phyloP scores from a whole-genome alignment of 2,113 vertebrate genomes.

The Bubo blakistoni region DNA sequence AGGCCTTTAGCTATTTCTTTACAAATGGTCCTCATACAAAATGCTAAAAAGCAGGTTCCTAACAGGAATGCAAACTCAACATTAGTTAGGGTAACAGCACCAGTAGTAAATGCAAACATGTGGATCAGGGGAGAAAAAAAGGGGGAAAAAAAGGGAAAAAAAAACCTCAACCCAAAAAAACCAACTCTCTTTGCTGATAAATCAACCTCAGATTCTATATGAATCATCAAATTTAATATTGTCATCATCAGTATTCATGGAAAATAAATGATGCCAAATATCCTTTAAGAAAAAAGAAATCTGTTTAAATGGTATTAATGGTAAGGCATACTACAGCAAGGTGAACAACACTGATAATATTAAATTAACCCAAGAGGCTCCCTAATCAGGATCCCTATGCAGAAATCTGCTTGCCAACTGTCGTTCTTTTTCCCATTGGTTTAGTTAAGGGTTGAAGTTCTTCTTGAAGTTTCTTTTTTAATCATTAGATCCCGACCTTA shows the following conservation, averaged over 20 bases:
- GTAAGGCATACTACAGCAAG: conserved; percentile 75
- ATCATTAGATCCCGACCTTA: conserved; percentile 90
- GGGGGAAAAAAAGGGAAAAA: neutral
- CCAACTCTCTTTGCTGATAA: conserved; percentile 32
- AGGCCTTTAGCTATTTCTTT: neutral
- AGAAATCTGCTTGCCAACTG: conserved; percentile 83
- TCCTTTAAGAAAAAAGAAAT: conserved; percentile 71
- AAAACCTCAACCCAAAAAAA: neutral
- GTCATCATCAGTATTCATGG: conserved; percentile 68
- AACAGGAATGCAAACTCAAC: conserved; percentile 27
- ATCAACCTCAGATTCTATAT: conserved; percentile 60
- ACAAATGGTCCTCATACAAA: conserved; percentile 10
- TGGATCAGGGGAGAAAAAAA: neutral
- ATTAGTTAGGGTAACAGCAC: neutral
- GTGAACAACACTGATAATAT: conserved; percentile 82
- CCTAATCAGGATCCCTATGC: conserved; percentile 76
- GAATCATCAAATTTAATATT: conserved; percentile 71
- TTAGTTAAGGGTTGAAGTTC: conserved; percentile 85
- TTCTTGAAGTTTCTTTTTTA: conserved; percentile 88
- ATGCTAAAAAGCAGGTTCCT: neutral
- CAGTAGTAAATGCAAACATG: conserved; percentile 35
- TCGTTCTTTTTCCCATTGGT: conserved; percentile 83
- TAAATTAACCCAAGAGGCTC: conserved; percentile 83
- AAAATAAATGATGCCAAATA: conserved; percentile 75
- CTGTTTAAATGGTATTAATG: conserved; percentile 76